Conservation (phyloP, 2,888 invertebrate species). For the Petrolisthes manimaculis region DNA sequence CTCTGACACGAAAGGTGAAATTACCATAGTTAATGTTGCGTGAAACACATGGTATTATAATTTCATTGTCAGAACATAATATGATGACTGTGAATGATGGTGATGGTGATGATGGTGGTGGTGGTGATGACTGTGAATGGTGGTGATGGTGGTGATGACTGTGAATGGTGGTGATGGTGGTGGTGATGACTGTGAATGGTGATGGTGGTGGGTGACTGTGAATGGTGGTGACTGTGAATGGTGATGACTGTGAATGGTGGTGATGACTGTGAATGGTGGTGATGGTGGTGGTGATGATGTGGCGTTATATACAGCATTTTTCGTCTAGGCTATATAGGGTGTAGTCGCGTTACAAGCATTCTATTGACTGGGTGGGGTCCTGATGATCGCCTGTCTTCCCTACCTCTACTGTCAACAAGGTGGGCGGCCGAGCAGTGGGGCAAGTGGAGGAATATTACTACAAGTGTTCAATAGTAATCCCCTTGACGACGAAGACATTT, state of each 20-base stretch:
- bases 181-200: not conserved
- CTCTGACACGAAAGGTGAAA: not conserved
- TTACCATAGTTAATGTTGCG: not conserved
- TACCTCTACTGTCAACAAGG: too few species aligned
- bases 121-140: not conserved
- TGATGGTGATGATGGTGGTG: not conserved
- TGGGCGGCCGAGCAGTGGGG: too few species aligned
- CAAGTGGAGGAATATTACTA: too few species aligned
- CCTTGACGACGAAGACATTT: too few species aligned
- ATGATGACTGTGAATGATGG: not conserved
- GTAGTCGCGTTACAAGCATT: too few species aligned
- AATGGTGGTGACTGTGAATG: too few species aligned
- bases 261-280: not conserved
- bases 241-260: not conserved
- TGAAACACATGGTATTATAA: not conserved
- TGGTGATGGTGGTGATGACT: not conserved
- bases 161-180: not conserved
- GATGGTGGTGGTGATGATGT: not conserved
- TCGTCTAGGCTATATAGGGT: too few species aligned
- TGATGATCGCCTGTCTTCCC: too few species aligned
- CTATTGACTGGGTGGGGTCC: too few species aligned
- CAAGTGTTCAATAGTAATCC: too few species aligned
- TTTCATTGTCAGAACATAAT: not conserved
- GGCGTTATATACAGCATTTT: not conserved
- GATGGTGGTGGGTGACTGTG: not conserved